Percentiles rank a stretch among this genome's conserved stretches.
Evolutionary conservation across 37 sponge, comb jelly and placozoan species (phyloP).

Genomic region (Ephydatia muelleri): DNA sequence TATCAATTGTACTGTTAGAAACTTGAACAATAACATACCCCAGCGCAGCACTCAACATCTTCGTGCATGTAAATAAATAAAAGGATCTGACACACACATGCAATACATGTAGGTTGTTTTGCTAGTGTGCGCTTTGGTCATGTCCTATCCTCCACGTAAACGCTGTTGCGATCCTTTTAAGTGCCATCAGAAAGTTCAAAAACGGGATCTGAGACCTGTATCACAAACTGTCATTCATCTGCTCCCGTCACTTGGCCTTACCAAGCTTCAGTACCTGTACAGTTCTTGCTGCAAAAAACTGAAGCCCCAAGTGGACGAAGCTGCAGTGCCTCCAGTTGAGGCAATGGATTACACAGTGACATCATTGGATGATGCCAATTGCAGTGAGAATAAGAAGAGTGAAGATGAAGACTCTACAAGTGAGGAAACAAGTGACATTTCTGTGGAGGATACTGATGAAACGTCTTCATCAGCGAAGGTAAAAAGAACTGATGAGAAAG

Average conservation of each 20-base stretch:
- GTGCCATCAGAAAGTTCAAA: too few relatives aligned
- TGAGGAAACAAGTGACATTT: background rate
- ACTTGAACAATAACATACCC: background rate
- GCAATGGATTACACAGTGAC: too few relatives aligned
- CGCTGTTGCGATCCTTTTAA: background rate
- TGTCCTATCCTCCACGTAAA: background rate
- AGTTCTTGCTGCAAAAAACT: too few relatives aligned
- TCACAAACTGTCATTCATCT: too few relatives aligned
- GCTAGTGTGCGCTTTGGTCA: background rate
- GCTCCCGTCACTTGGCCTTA: too few relatives aligned
- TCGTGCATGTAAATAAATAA: background rate
- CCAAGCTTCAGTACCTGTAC: too few relatives aligned
- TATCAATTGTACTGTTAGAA: background rate
- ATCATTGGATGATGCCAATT: too few relatives aligned
- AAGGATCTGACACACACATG: background rate
- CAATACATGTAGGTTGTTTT: background rate
- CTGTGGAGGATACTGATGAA: background rate
- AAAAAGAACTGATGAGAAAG: background rate
- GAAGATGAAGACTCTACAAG: background rate
- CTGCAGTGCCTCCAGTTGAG: too few relatives aligned
- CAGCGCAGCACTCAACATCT: background rate
- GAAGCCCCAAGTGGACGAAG: too few relatives aligned
- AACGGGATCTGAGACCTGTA: too few relatives aligned
- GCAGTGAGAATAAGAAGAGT: background rate
- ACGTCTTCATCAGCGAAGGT: background rate